Evolutionary conservation across 2,888 invertebrate genomes (phyloP).

Genomic region (Mayetiola destructor): DNA sequence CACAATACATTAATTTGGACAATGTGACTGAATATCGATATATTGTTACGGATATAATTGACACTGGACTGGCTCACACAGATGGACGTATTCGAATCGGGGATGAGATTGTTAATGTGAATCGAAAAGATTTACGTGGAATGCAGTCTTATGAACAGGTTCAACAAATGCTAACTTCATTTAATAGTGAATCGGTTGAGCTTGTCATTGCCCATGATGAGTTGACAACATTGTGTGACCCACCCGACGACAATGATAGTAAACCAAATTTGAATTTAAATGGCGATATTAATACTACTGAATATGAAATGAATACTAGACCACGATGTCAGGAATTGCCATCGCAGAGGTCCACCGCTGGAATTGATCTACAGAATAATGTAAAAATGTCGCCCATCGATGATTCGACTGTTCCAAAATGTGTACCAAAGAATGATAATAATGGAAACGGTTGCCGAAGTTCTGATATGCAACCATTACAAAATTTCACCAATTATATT

Average conservation of each 20-base stretch:
- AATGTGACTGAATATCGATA: constrained; percentile 45
- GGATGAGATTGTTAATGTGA: constrained; percentile 81
- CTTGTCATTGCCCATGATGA: constrained; percentile 51
- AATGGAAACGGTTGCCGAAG: not conserved
- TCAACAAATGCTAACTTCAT: constrained; percentile 38
- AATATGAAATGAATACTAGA: too few species aligned
- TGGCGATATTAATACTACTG: constrained; percentile 17
- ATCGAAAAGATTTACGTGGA: constrained; percentile 64
- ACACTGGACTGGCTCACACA: constrained; percentile 50
- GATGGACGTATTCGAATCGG: constrained; percentile 69
- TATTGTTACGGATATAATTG: constrained; percentile 47
- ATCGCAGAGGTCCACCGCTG: too few species aligned
- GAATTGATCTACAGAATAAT: too few species aligned
- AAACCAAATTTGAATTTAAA: constrained; percentile 28
- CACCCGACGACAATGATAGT: constrained; percentile 27
- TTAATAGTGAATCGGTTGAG: constrained; percentile 38
- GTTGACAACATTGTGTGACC: constrained; percentile 36
- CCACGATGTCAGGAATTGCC: too few species aligned
- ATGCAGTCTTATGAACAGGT: constrained; percentile 52
- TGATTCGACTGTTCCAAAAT: too few species aligned
- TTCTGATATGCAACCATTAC: constrained; percentile 28
- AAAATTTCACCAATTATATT: constrained; percentile 25
- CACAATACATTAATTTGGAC: constrained; percentile 42
- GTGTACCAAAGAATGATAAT: constrained; percentile 5
- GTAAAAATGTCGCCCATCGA: too few species aligned